Conservation (phyloP, 2,888 invertebrate species). For the Adela reaumurella region DNA sequence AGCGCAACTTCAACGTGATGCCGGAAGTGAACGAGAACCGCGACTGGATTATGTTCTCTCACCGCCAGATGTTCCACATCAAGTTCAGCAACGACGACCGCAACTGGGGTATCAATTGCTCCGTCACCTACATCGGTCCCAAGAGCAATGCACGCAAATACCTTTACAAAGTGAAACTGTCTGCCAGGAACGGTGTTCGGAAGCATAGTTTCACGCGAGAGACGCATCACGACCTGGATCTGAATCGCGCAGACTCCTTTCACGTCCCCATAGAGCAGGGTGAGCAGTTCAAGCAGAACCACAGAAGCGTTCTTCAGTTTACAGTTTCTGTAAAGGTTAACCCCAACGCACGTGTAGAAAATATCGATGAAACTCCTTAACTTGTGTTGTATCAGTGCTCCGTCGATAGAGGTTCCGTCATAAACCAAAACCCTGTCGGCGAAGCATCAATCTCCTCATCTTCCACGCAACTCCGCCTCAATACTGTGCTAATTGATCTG, state of each 20-base stretch:
- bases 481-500: too few relatives aligned
- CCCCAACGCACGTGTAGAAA: slow-evolving; percentile 12
- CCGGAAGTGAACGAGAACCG: slow-evolving; percentile 33
- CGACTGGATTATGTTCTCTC: slow-evolving; percentile 31
- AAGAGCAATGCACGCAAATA: slow-evolving; percentile 30
- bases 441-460: too few relatives aligned
- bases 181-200: slow-evolving; percentile 28
- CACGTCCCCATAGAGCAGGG: slow-evolving; percentile 38
- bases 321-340: slow-evolving; percentile 19
- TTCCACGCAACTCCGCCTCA: too few relatives aligned
- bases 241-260: slow-evolving; percentile 39
- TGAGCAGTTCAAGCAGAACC: slow-evolving; percentile 34
- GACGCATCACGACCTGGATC: slow-evolving; percentile 44
- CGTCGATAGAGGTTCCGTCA: too few relatives aligned
- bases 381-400: too few relatives aligned
- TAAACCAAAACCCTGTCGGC: too few relatives aligned
- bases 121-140: slow-evolving; percentile 43
- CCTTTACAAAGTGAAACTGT: slow-evolving; percentile 34
- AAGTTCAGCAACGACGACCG: slow-evolving; percentile 33
- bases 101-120: slow-evolving; percentile 31
- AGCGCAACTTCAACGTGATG: slow-evolving; percentile 30
- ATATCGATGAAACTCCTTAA: too few relatives aligned
- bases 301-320: slow-evolving; percentile 22
- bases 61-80: slow-evolving; percentile 34
- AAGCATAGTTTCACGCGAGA: slow-evolving; percentile 29